Percentiles rank a stretch among this genome's conserved stretches.
These are phyloP conservation scores for Hemistola chrysoprasaria DNA, from an alignment of 2,888 invertebrate species.

Conservation along the genomic window DNA sequence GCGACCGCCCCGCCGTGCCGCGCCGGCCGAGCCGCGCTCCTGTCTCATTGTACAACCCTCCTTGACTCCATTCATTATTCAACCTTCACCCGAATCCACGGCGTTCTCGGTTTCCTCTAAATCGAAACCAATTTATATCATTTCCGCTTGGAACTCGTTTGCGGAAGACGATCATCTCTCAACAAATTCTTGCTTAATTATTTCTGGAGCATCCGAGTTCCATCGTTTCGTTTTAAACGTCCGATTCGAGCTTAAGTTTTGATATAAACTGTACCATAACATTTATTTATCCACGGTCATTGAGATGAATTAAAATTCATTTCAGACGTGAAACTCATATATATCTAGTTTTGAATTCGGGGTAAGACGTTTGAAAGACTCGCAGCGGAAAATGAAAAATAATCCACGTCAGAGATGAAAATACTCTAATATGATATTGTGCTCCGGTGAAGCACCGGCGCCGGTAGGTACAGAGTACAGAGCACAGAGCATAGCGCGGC, in stretches of 20 bases:
- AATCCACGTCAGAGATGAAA: slow-evolving; percentile 40
- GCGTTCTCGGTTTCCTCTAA: slow-evolving; percentile 15
- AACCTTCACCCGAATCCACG: slow-evolving; percentile 2
- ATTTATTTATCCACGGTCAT: slow-evolving; percentile 4
- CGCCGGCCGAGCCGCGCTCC: too few species aligned
- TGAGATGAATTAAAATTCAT: slow-evolving; percentile 13
- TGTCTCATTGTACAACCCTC: slow-evolving; percentile 6
- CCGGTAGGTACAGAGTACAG: too few species aligned
- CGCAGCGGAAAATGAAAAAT: slow-evolving; percentile 40
- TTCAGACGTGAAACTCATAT: slow-evolving; percentile 20
- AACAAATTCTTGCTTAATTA: slow-evolving; percentile 12
- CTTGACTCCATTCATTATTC: slow-evolving; percentile 15
- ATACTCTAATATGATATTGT: slow-evolving; percentile 43
- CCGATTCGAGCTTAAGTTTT: slow-evolving; percentile 14
- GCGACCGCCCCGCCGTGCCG: slow-evolving; percentile 5
- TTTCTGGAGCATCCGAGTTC: slow-evolving; percentile 10
- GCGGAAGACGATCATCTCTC: slow-evolving; percentile 2
- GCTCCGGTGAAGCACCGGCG: slow-evolving; percentile 14
- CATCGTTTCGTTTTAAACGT: slow-evolving; percentile 16
- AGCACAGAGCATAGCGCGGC: too few species aligned
- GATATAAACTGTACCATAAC: slow-evolving; percentile 10
- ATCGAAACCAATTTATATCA: slow-evolving; percentile 22
- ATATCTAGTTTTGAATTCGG: slow-evolving; percentile 26
- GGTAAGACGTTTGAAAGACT: slow-evolving; percentile 27
- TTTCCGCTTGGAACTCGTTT: slow-evolving; percentile 12